These are phyloP conservation scores for Azorinus chamasolen DNA, from an alignment of 2,888 invertebrate species.

Conservation along the genomic window DNA sequence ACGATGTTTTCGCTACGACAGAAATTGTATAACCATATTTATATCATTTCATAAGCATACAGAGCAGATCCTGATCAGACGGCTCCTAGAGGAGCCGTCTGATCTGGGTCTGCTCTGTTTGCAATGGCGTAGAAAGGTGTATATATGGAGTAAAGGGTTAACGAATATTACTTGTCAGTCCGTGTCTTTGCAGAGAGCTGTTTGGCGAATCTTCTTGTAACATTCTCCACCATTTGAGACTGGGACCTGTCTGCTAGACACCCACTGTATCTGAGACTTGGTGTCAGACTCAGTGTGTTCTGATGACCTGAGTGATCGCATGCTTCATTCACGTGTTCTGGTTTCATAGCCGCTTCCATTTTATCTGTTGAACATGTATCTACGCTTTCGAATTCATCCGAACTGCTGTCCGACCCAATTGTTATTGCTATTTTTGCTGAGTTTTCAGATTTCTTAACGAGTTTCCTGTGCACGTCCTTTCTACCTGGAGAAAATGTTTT, in stretches of 20 bases:
- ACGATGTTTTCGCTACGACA: too few species aligned
- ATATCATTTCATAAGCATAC: too few species aligned
- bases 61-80: too few species aligned
- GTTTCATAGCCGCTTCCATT: not conserved
- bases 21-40: too few species aligned
- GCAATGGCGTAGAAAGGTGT: too few species aligned
- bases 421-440: conserved; percentile 27
- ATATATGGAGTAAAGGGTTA: too few species aligned
- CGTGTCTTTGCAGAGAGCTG: conserved; percentile 10
- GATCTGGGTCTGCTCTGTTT: too few species aligned
- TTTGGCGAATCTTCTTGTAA: conserved; percentile 28
- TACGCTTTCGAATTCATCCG: conserved; percentile 29
- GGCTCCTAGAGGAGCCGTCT: too few species aligned
- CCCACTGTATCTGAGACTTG: conserved; percentile 19
- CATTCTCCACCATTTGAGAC: conserved; percentile 38
- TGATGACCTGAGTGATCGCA: not conserved
- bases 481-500: too few species aligned
- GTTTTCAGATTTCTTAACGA: not conserved
- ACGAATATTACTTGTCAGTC: too few species aligned
- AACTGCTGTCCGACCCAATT: conserved; percentile 9
- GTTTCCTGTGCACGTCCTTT: too few species aligned
- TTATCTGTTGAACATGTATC: not conserved
- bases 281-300: conserved; percentile 10
- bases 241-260: conserved; percentile 33
- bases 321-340: too few species aligned